Base-by-base conservation (phyloP, 1,140 invertebrate species). In the Drosophila grimshawi region DNA sequence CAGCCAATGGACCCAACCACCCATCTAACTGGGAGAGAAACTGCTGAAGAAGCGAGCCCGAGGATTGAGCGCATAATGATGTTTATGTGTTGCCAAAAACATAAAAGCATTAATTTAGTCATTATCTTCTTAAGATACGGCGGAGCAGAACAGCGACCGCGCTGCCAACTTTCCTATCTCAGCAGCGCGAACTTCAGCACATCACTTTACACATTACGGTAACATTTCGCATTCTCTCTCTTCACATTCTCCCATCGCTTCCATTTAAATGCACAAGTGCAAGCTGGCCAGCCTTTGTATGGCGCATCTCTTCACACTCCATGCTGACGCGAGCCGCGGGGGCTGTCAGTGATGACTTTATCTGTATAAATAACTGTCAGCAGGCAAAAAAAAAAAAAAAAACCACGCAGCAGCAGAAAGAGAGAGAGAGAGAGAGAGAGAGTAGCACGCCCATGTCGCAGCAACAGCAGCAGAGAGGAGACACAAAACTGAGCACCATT, bases 51-150 rank as follows among this genome's bases (percentile, higher is more conserved):
- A 49, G 41, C 41, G 33, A 68, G 76, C 72, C n/a, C 2, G 83
- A 73, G 79, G 79, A 91, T 89, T 91, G 86, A 91, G 86, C 89
- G 89, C 75, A 90, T 91, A 91, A 91, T 91, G 82, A 92, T 92
- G 90, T 92, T 92, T 92, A 92, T 92, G 88, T 91, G 91, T 92
- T 91, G 86, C 86, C 90, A 91, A 86, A 91, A 91, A 92, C 81
- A 92, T 92, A 92, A 92, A 92, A 91, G 91, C 91, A 92, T 92
- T 92, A 92, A 92, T 92, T 92, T 92, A 92, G 91, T 92, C 91
- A 92, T 92, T 92, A 92, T 92, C 91, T 91, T 86, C 91, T 92
- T 92, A 92, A 92, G 86, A 86, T 80, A 81, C 76, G 57, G 68
- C 78, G 86, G 48, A 56, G 71, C 63, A 66, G 61, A 62, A 43